Evolutionary conservation across 2,888 invertebrate genomes (phyloP), one percentile per base, ranked within the genome.

Genomic region (Zygogramma bicolorata): DNA sequence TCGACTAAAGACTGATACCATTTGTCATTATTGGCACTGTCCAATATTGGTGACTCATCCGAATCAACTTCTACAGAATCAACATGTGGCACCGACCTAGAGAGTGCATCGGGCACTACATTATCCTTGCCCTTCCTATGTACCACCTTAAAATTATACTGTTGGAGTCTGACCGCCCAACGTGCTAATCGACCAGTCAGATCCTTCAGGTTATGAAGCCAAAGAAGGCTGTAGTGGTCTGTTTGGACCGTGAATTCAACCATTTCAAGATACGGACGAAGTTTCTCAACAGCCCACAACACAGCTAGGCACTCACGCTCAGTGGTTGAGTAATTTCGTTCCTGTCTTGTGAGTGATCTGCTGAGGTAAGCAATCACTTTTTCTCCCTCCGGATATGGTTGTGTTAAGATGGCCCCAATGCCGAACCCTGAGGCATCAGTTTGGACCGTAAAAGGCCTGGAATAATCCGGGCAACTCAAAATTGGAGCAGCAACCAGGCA

Each of bases 111-210:
- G n/a, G 77, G 77, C 15, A 70, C 65, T 2, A 69, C 53, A 25
- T 73, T 31, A 4, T 70, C 70, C 29, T 65, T 68, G 1, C 75
- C 76, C 10, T 61, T 72, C 8, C 75, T 42, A 40, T 76, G 69
- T 13, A 75, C 60, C 4, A 80, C 60, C 3, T 74, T 42, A n/a
- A 42, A 42, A 15, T 42, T 42, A 42, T 15, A 42, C 15, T 42
- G 42, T 42, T 42, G 42, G 15, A 42, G 42, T 60, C 73, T 60
- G n/a, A 80, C 25, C 15, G 75, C 73, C 79, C 80, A 80, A 46
- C 80, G 62, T 10, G 73, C 75, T 6, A 80, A 53, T 27, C 79
- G 53, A 34, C 80, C 79, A 10, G 59, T 61, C 13, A 75, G 69
- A 65, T 79, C 70, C 53, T 79, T 77, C 2, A 73, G 15, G 15